A percentile compares a stretch with the other conserved stretches of the same genome.
phyloP scores from a whole-genome alignment of 2,888 invertebrate genomes.

The Lottia scabra region DNA sequence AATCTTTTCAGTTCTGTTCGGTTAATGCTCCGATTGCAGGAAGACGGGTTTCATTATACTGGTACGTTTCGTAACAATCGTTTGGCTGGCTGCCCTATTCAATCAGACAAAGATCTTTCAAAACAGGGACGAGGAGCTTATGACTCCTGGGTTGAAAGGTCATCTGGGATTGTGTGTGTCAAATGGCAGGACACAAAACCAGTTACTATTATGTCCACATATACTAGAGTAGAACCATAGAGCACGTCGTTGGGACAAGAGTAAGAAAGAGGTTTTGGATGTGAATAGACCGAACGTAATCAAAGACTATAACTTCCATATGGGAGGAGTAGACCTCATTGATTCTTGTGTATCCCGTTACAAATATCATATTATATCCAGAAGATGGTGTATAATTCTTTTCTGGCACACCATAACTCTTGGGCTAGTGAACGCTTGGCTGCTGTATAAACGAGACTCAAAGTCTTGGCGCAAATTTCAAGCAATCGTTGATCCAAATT shows the following conservation, averaged over 20 bases:
- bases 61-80: not conserved
- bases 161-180: not conserved
- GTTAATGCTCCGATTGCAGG: not conserved
- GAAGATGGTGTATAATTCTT: not conserved
- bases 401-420: not conserved
- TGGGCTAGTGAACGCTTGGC: not conserved
- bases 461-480: too few relatives aligned
- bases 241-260: not conserved
- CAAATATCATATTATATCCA: not conserved
- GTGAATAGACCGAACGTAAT: not conserved
- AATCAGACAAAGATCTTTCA: not conserved
- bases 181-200: not conserved
- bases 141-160: not conserved
- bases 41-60: not conserved
- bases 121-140: not conserved
- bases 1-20: not conserved
- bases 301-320: not conserved
- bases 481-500: too few relatives aligned
- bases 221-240: not conserved
- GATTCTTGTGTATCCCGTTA: not conserved
- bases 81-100: not conserved
- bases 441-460: not conserved
- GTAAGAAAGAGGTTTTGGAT: not conserved
- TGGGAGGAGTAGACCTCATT: not conserved
- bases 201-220: not conserved